These are phyloP conservation scores for Propsilocerus akamusi DNA, from an alignment of 1,140 invertebrate genomes.

Conservation along the genomic window DNA sequence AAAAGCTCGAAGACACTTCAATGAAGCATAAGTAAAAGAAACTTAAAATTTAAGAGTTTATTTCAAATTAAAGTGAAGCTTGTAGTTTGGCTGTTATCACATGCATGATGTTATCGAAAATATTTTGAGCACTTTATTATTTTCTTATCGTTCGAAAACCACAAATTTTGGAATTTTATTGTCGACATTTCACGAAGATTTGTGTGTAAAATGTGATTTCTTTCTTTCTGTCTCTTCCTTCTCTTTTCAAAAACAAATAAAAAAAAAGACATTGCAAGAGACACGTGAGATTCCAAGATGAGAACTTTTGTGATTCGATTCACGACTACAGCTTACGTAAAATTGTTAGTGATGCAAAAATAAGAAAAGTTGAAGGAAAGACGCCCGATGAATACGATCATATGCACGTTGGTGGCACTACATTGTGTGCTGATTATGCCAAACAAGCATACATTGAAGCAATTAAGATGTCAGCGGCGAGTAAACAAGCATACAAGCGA, in stretches of 20 bases:
- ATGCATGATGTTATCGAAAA: neutral
- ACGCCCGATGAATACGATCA: neutral
- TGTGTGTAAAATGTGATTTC: neutral
- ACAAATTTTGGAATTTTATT: slow-evolving; percentile 7
- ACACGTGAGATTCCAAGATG: neutral
- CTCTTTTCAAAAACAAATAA: neutral
- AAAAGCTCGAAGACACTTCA: slow-evolving; percentile 65
- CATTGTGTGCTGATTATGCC: neutral
- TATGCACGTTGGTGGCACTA: neutral
- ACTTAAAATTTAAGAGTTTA: slow-evolving; percentile 10
- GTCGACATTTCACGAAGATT: slow-evolving; percentile 7
- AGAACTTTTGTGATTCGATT: neutral
- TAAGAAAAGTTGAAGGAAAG: neutral
- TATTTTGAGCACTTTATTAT: slow-evolving; percentile 8
- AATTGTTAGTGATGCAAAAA: neutral
- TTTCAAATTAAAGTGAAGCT: slow-evolving; percentile 6
- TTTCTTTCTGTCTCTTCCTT: neutral
- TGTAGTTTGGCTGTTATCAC: too few species aligned
- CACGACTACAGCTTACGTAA: neutral
- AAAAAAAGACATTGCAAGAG: neutral
- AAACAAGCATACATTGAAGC: neutral
- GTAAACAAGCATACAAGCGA: neutral
- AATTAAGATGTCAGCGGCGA: neutral
- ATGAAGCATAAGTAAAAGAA: slow-evolving; percentile 63
- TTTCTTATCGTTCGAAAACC: slow-evolving; percentile 1